These are phyloP conservation scores for Hydrophis major DNA, from an alignment of 2,797 vertebrate genomes.

Conservation along the genomic window DNA sequence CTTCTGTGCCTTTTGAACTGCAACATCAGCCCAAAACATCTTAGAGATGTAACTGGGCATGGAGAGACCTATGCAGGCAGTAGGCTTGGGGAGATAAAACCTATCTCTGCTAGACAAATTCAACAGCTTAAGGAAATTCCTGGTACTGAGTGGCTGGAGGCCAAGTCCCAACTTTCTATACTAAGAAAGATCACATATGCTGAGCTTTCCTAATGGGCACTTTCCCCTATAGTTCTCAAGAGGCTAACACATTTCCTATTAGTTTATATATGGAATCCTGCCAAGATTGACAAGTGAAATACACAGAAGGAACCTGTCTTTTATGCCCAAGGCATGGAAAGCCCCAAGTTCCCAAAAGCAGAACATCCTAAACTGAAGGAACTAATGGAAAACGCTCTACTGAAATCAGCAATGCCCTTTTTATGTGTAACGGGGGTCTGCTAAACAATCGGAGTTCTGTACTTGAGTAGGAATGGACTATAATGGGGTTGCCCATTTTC, in stretches of 20 bases:
- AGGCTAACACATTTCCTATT: not conserved
- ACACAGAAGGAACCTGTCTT: not conserved
- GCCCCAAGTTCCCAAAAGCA: not conserved
- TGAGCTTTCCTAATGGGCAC: not conserved
- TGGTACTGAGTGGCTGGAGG: slow-evolving; percentile 50
- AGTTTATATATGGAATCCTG: not conserved
- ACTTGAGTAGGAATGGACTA: not conserved
- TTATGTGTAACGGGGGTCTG: not conserved
- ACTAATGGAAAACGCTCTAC: not conserved
- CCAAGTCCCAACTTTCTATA: slow-evolving; percentile 10
- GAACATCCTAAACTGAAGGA: not conserved
- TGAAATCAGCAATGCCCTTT: not conserved
- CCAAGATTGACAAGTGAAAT: not conserved
- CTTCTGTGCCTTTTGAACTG: slow-evolving; percentile 41
- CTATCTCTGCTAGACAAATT: slow-evolving; percentile 40
- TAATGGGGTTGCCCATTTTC: not conserved
- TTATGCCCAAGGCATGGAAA: not conserved
- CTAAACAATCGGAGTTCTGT: not conserved
- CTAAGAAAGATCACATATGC: not conserved
- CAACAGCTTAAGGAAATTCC: slow-evolving; percentile 60
- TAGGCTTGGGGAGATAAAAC: slow-evolving; percentile 61
- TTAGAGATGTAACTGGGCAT: slow-evolving; percentile 65
- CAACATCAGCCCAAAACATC: slow-evolving; percentile 50
- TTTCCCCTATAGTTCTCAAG: not conserved
- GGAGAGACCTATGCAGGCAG: slow-evolving; percentile 52